Evolutionary conservation across 1,140 invertebrate species (phyloP).

Genomic region (Stegodyphus dumicola): DNA sequence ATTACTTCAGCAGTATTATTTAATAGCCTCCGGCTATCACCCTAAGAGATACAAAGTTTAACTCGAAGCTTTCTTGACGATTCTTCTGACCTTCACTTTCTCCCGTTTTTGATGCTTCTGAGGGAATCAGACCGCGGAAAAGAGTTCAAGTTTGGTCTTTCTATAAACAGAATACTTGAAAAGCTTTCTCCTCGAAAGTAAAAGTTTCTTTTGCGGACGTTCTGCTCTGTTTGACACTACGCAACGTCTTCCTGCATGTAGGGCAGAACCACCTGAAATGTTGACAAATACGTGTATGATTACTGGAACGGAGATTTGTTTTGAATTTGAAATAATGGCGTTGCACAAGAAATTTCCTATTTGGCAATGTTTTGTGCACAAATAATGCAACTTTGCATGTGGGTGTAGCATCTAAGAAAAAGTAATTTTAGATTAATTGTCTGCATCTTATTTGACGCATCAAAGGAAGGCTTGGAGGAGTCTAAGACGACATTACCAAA

Average conservation of each 20-base stretch:
- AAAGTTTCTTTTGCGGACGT: slow-evolving; percentile 4
- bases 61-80: too few species aligned
- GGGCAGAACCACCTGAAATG: not conserved
- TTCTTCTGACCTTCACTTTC: slow-evolving; percentile 29
- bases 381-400: too few species aligned
- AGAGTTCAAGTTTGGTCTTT: slow-evolving; percentile 52
- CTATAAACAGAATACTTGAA: slow-evolving; percentile 7
- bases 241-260: not conserved
- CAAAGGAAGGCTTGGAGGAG: too few species aligned
- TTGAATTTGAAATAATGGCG: too few species aligned
- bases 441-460: too few species aligned
- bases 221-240: not conserved
- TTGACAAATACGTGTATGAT: not conserved
- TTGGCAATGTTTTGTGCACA: too few species aligned
- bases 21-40: not conserved
- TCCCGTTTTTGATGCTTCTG: slow-evolving; percentile 25
- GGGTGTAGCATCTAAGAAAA: too few species aligned
- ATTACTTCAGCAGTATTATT: too few species aligned
- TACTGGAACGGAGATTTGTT: not conserved
- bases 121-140: slow-evolving; percentile 43
- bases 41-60: not conserved
- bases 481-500: too few species aligned
- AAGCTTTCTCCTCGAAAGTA: slow-evolving; percentile 3
- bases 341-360: too few species aligned
- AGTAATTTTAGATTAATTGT: too few species aligned